Percentiles rank a stretch among this genome's conserved stretches.
phyloP scores from a whole-genome alignment of 2,113 vertebrate species.

The Egretta garzetta region DNA sequence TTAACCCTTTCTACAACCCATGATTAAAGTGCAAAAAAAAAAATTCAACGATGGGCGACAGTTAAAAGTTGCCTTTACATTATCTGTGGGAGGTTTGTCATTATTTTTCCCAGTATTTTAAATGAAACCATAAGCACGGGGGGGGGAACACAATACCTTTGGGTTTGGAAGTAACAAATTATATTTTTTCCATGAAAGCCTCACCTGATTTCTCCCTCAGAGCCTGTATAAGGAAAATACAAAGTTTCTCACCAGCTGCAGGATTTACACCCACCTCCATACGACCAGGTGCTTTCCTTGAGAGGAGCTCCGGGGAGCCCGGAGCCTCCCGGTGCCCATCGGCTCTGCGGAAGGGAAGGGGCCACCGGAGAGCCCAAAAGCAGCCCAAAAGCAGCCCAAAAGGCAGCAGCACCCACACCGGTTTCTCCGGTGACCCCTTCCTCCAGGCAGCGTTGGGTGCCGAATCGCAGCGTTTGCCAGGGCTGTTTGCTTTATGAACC shows the following conservation, averaged over 20 bases:
- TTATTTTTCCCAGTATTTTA: not conserved
- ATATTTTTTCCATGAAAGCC: not conserved
- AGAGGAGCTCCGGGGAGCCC: rapidly evolving
- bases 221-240: not conserved
- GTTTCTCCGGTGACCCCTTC: not conserved
- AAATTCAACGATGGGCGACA: rapidly evolving
- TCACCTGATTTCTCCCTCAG: not conserved
- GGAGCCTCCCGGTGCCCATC: rapidly evolving
- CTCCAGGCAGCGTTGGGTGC: not conserved
- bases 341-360: not conserved
- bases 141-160: not conserved
- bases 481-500: rapidly evolving
- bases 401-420: rapidly evolving
- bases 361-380: not conserved
- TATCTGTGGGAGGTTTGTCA: not conserved
- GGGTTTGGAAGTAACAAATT: not conserved
- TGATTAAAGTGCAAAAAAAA: rapidly evolving
- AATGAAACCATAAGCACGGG: not conserved
- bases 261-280: not conserved
- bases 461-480: not conserved
- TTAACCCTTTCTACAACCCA: not conserved
- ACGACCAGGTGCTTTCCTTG: not conserved
- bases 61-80: not conserved
- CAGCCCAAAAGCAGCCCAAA: no score
- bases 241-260: not conserved